Evolutionary conservation across 2,888 invertebrate genomes (phyloP).

Genomic region (Cetonia aurata): DNA sequence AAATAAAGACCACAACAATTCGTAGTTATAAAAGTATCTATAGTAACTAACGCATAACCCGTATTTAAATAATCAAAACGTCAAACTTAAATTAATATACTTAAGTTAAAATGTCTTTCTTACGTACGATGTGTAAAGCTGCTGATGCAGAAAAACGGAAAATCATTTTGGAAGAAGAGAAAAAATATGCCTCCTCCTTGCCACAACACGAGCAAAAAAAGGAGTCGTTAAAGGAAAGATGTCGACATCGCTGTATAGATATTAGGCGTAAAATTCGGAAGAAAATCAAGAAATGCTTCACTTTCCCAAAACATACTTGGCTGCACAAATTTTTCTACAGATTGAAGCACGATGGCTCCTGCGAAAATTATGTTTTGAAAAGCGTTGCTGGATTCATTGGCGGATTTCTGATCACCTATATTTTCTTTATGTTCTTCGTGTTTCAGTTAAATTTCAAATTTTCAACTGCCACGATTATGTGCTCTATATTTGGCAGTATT

Average conservation of each 20-base stretch:
- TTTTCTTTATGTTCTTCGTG: constrained; percentile 77
- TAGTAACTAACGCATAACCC: constrained; percentile 8
- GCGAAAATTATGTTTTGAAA: constrained; percentile 73
- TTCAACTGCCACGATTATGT: constrained; percentile 73
- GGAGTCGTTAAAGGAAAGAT: constrained; percentile 67
- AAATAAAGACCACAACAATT: too few species aligned
- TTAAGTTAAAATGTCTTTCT: constrained; percentile 53
- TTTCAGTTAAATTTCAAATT: constrained; percentile 75
- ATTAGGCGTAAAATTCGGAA: constrained; percentile 64
- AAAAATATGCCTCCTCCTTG: constrained; percentile 69
- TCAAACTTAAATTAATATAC: constrained; percentile 5
- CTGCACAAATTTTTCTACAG: constrained; percentile 62
- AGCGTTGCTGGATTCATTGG: constrained; percentile 76
- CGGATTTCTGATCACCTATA: constrained; percentile 75
- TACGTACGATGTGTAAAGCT: constrained; percentile 70
- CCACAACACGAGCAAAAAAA: constrained; percentile 62
- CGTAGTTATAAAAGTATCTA: constrained; percentile 5
- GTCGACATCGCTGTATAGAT: constrained; percentile 66
- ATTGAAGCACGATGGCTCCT: constrained; percentile 69
- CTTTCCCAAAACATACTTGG: constrained; percentile 60
- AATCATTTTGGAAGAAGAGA: constrained; percentile 70
- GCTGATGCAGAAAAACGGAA: constrained; percentile 68
- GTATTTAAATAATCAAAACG: constrained; percentile 15
- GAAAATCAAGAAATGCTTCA: constrained; percentile 59
- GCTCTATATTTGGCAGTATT: constrained; percentile 73